phyloP scores from a whole-genome alignment of 1,140 invertebrate genomes.

The Subanguina moxae region DNA sequence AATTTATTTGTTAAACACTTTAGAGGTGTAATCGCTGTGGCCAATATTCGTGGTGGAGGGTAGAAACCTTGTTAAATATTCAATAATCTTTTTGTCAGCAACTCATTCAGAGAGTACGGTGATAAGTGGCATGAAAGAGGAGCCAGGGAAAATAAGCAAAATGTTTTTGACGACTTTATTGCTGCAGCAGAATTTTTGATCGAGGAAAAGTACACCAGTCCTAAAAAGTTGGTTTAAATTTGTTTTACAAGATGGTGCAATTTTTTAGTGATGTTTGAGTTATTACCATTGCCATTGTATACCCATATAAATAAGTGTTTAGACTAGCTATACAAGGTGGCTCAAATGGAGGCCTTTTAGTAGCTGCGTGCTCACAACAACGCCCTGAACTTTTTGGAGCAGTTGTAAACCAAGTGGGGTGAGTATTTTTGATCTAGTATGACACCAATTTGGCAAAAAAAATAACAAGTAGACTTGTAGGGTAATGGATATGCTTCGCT shows the following conservation, averaged over 20 bases:
- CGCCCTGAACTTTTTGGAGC: constrained; percentile 88
- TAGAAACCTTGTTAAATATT: no score
- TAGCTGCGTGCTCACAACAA: constrained; percentile 84
- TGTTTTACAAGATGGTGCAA: no score
- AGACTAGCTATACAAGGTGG: constrained; percentile 80
- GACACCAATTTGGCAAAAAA: no score
- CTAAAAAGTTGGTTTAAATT: constrained; percentile 61
- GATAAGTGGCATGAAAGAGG: constrained; percentile 93
- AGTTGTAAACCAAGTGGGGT: constrained; percentile 85
- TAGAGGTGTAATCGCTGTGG: constrained; percentile 78
- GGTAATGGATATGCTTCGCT: constrained; percentile 92
- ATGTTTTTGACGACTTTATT: constrained; percentile 94
- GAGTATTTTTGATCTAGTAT: no score
- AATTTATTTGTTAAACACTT: constrained; percentile 85
- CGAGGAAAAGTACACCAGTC: constrained; percentile 73
- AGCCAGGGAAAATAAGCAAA: constrained; percentile 84
- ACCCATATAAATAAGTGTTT: neutral
- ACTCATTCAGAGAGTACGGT: constrained; percentile 80
- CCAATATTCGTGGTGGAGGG: constrained; percentile 93
- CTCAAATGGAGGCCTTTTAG: constrained; percentile 90
- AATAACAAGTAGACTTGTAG: no score
- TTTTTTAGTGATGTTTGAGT: no score
- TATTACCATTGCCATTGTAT: no score
- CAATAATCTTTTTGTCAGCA: no score
- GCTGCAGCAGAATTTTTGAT: constrained; percentile 84